A percentile compares a stretch with the other conserved stretches of the same genome.
These are phyloP conservation scores for Synergus gifuensis DNA, from an alignment of 2,888 invertebrate species.

Conservation along the genomic window DNA sequence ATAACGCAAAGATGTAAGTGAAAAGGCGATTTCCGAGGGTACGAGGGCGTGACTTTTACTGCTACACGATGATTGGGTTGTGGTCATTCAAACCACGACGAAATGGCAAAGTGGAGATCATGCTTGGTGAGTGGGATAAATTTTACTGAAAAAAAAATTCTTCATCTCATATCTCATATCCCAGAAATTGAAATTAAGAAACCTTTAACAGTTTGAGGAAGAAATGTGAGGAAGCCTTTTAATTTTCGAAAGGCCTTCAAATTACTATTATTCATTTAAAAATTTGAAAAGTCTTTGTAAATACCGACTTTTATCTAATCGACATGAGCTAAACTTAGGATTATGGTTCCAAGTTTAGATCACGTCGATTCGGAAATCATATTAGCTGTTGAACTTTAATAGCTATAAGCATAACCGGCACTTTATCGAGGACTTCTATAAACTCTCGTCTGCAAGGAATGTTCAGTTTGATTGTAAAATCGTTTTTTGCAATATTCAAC, in stretches of 20 bases:
- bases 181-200: too few relatives aligned
- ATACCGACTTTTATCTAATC: too few relatives aligned
- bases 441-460: not conserved
- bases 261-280: too few relatives aligned
- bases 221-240: too few relatives aligned
- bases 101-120: slow-evolving; percentile 84
- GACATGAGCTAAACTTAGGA: too few relatives aligned
- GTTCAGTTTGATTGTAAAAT: not conserved
- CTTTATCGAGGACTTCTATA: slow-evolving; percentile 3
- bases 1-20: not conserved
- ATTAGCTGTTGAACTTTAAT: not conserved
- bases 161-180: too few relatives aligned
- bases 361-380: not conserved
- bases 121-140: slow-evolving; percentile 81
- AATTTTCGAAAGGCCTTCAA: too few relatives aligned
- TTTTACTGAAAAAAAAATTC: not conserved
- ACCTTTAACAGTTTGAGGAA: too few relatives aligned
- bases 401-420: not conserved
- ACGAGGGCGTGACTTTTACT: slow-evolving; percentile 23
- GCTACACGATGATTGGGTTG: slow-evolving; percentile 80
- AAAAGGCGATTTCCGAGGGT: not conserved
- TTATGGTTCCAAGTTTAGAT: not conserved
- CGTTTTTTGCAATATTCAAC: not conserved
- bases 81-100: slow-evolving; percentile 83
- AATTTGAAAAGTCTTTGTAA: too few relatives aligned